phyloP scores from a whole-genome alignment of 2,113 vertebrate species.

The Scomber scombrus region DNA sequence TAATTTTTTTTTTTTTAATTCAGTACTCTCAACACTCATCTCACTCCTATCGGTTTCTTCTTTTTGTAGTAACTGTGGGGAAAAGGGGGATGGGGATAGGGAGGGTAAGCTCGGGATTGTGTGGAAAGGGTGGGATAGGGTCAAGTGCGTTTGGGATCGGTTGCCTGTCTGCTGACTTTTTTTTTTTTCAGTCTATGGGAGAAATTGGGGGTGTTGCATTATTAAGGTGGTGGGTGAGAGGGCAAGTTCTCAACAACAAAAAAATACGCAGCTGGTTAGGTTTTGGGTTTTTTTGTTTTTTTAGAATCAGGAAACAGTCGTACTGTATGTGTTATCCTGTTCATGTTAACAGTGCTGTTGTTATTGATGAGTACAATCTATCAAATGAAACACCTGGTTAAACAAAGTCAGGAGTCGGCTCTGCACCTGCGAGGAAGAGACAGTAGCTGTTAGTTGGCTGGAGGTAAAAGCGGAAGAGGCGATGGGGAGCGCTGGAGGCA shows the following conservation, averaged over 20 bases:
- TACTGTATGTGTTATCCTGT: constrained; percentile 34
- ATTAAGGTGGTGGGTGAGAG: constrained; percentile 47
- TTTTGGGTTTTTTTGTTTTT: constrained; percentile 8
- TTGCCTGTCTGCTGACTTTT: constrained; percentile 47
- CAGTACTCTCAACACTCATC: constrained; percentile 67
- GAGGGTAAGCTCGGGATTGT: neutral
- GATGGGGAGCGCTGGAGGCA: constrained; percentile 29
- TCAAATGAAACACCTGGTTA: constrained; percentile 49
- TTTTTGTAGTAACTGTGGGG: constrained; percentile 66
- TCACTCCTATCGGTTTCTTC: constrained; percentile 59
- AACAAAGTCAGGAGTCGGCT: constrained; percentile 34
- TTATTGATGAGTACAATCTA: constrained; percentile 48
- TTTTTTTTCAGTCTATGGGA: constrained; percentile 20
- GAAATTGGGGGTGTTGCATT: constrained; percentile 40
- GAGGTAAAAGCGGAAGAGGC: constrained; percentile 19
- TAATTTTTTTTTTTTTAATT: constrained; percentile 70
- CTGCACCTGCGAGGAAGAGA: constrained; percentile 24
- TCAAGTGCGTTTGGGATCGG: constrained; percentile 49
- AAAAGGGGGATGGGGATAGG: constrained; percentile 8
- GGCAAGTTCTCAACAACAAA: constrained; percentile 48
- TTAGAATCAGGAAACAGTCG: constrained; percentile 33
- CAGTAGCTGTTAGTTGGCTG: constrained; percentile 16
- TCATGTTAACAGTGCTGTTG: constrained; percentile 44
- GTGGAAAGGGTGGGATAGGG: neutral
- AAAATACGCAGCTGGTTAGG: constrained; percentile 48